Evolutionary conservation across 2,113 vertebrate species (phyloP).

Genomic region (Campylomormyrus numenius): DNA sequence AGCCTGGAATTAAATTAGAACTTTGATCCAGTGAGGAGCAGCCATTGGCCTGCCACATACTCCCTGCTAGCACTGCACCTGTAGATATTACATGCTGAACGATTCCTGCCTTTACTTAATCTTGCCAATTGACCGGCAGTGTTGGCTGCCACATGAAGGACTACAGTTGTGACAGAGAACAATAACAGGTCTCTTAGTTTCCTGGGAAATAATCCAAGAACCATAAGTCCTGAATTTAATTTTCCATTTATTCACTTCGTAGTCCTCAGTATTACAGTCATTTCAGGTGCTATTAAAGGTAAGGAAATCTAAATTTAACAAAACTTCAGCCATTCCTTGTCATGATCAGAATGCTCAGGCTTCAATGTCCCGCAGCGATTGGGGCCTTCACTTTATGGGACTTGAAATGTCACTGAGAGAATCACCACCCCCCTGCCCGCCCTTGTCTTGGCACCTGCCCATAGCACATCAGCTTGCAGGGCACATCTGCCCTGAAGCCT

Average conservation of each 20-base stretch:
- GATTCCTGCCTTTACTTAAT: neutral
- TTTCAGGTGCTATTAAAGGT: neutral
- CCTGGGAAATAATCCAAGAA: conserved; percentile 11
- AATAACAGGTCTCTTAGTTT: conserved; percentile 13
- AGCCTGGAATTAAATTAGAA: neutral
- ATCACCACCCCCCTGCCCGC: neutral
- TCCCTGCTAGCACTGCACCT: neutral
- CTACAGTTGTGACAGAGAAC: conserved; percentile 11
- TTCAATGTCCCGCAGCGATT: neutral
- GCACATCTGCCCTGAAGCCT: neutral
- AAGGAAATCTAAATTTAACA: neutral
- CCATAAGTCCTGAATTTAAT: neutral
- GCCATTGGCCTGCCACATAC: neutral
- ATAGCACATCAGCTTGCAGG: neutral
- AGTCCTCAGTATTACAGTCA: neutral
- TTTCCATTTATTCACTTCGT: neutral
- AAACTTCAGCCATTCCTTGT: neutral
- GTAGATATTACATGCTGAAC: neutral
- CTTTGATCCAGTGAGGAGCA: neutral
- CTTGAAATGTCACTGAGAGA: neutral
- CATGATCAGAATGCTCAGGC: neutral
- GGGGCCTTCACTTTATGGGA: neutral
- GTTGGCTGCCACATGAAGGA: conserved; percentile 2
- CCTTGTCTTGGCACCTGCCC: neutral
- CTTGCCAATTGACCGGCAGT: conserved; percentile 1